Evolutionary conservation across 2,113 vertebrate species (phyloP), one percentile per base, ranked within the genome.

Genomic region (Festucalex cinctus): DNA sequence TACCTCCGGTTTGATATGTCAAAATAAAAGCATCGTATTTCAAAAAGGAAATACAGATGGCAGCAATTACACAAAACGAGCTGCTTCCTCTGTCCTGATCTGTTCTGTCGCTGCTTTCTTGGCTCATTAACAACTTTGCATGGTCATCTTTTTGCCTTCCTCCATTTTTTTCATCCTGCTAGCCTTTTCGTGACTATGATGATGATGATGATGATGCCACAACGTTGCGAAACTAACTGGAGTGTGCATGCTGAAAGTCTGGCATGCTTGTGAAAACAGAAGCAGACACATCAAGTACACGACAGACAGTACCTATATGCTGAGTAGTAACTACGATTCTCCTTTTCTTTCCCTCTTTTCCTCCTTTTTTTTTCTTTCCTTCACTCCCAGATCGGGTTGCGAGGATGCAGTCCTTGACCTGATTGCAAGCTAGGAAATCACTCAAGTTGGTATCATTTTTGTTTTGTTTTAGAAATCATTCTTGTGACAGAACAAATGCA

Each of bases 361-460:
- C 56, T 62, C 4, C 53, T 53, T 68, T 32, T 32, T n/a, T 17
- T 24, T 66, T 65, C 62, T 84, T 36, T 84, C 66, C 72, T 85
- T 80, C 71, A 74, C 86, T 86, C 78, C 86, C 88, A 92, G 91
- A 92, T 89, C 88, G 86, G 87, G 87, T 90, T 76, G 86, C 86
- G 71, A 88, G 84, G 82, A 84, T 85, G 84, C 88, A 89, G 77
- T 88, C 86, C 84, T 85, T 90, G 90, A 88, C 89, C 83, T 92
- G 89, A 91, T 90, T 83, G 83, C 83, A 90, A 63, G 80, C n/a
- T n/a, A n/a, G 79, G 77, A 76, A 83, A 86, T 78, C 81, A 83
- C 72, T 88, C 86, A 88, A 89, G 86, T 87, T 84, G 79, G 84
- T 84, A 83, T 86, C 73, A 77, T 67, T 65, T 64, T 63, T 71